Conservation (phyloP, 92 coral and sea anemone genomes). For the Palythoa grandiflora region DNA sequence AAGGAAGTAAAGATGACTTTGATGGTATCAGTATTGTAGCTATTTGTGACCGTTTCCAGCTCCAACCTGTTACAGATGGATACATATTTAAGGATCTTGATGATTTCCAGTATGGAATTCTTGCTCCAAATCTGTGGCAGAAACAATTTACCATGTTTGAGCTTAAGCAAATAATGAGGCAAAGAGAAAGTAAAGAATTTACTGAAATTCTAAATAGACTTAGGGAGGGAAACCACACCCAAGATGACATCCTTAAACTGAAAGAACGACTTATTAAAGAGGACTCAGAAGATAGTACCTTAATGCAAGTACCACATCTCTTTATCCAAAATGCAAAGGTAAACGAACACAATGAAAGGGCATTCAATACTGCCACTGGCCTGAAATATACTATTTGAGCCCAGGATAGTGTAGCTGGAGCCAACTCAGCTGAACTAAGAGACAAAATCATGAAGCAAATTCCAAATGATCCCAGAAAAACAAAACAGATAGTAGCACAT, state of each 20-base stretch:
- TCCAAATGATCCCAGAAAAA: background rate
- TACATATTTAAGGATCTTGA: slow-evolving; percentile 64
- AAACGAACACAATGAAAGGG: slow-evolving; percentile 69
- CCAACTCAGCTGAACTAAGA: slow-evolving; percentile 54
- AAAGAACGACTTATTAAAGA: slow-evolving; percentile 50
- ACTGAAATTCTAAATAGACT: slow-evolving; percentile 47
- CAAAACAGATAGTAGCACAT: background rate
- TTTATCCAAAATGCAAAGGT: slow-evolving; percentile 73
- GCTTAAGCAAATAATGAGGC: slow-evolving; percentile 70
- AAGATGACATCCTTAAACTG: slow-evolving; percentile 58
- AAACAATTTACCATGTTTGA: slow-evolving; percentile 63
- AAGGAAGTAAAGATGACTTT: slow-evolving; percentile 55
- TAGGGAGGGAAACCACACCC: background rate
- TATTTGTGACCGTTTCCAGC: slow-evolving; percentile 67
- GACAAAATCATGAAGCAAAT: no score
- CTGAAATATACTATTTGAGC: slow-evolving; percentile 62
- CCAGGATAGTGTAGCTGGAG: background rate
- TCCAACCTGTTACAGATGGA: slow-evolving; percentile 69
- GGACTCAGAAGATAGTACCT: slow-evolving; percentile 37
- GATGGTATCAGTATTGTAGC: slow-evolving; percentile 44
- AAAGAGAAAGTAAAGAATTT: slow-evolving; percentile 66
- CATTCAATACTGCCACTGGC: slow-evolving; percentile 58
- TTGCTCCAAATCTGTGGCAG: slow-evolving; percentile 71
- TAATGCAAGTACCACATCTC: slow-evolving; percentile 47
- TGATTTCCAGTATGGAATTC: slow-evolving; percentile 63